These are phyloP conservation scores for Lasioglossum calceatum DNA, from an alignment of 2,888 invertebrate species.

Conservation along the genomic window DNA sequence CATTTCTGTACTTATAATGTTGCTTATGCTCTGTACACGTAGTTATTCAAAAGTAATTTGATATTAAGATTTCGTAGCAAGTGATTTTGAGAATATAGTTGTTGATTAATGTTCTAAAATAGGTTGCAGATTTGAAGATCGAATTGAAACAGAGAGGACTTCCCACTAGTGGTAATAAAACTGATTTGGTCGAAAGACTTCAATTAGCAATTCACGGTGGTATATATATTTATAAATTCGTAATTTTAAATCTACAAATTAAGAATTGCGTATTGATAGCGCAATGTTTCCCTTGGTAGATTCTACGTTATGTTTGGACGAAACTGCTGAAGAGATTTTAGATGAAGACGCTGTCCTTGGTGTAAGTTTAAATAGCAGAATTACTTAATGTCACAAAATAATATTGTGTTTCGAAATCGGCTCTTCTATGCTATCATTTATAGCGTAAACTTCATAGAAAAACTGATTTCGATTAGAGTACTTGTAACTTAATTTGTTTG, in stretches of 20 bases:
- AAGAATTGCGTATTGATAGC: constrained; percentile 20
- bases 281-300: constrained; percentile 67
- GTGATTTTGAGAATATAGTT: neutral
- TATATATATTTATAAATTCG: constrained; percentile 61
- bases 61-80: neutral
- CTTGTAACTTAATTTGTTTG: neutral
- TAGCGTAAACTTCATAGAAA: neutral
- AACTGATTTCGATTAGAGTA: neutral
- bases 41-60: neutral
- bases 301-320: constrained; percentile 85
- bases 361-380: constrained; percentile 78
- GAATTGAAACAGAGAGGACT: constrained; percentile 93
- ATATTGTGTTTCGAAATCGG: neutral
- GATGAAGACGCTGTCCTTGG: constrained; percentile 86
- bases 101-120: constrained; percentile 50
- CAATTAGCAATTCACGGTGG: constrained; percentile 87
- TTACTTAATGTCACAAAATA: neutral
- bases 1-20: neutral
- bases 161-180: constrained; percentile 91
- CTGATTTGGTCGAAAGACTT: constrained; percentile 91
- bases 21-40: neutral
- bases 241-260: too few species aligned
- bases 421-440: neutral
- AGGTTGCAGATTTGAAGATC: constrained; percentile 94
- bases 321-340: constrained; percentile 85